Evolutionary conservation across 2,113 vertebrate species (phyloP), one percentile per base, ranked within the genome.

Genomic region (Probosciger aterrimus): DNA sequence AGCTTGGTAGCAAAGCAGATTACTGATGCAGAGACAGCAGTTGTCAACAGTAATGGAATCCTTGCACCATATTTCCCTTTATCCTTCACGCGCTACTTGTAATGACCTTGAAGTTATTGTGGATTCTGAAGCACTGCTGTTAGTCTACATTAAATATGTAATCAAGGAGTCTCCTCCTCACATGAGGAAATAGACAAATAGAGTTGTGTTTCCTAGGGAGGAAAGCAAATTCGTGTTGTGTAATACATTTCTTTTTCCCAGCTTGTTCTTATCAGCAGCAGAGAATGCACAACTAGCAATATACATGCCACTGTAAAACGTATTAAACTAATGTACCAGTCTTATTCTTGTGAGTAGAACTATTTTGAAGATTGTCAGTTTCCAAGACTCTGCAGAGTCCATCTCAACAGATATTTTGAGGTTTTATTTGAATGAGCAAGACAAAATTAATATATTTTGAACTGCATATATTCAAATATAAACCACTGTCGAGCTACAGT

Each of bases 61-160:
- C 81, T 96, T 90, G 92, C 77, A 90, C 74, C 10, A 5, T 31
- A 46, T 86, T 75, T 95, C 84, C 95, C 73, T 96, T 97, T 95
- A 95, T 94, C 93, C 96, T 95, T 96, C 95, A 92, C 91, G 86
- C 10, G 1, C 75, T 91, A 84, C 92, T 97, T 92, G 84, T 91
- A 76, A 94, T 86, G 97, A 97, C 97, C 98, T 98, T 98, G 96
- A 98, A 97, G 92, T 90, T 97, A 97, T 60, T 95, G 91, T 91
- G 94, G 76, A 97, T 98, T 97, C 95, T 95, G 93, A 96, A 92
- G 96, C 90, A 95, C 84, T 92, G 67, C 92, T 93, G 92, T 94
- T 97, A 43, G 83, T 88, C 95, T 93, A 94, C 92, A 87, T 97
- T 97, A 96, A 98, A 97, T 96, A 98, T 94, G 95, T 96, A 97